Evolutionary conservation across 2,797 vertebrate species (phyloP).

Genomic region (Sorex maritimensis): DNA sequence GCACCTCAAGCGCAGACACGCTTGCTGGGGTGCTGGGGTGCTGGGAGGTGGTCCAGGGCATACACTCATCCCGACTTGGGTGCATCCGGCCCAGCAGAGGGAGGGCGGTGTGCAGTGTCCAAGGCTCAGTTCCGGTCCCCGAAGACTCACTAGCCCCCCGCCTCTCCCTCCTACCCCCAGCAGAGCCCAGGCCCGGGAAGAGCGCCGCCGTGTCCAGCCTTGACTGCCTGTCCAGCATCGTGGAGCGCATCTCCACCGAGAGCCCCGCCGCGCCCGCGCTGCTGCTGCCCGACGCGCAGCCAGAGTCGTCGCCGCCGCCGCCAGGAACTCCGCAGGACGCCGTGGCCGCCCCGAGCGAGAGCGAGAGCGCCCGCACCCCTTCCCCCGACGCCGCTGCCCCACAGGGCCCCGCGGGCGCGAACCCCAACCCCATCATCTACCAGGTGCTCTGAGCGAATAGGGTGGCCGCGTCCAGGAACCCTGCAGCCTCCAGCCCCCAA

Average conservation of each 20-base stretch:
- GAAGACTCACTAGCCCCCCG: background rate
- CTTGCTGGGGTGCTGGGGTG: background rate
- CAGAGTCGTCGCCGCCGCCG: slow-evolving; percentile 89
- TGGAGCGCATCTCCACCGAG: slow-evolving; percentile 98
- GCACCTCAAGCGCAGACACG: no score
- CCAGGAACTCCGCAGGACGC: slow-evolving; percentile 82
- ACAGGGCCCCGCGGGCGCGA: slow-evolving; percentile 88
- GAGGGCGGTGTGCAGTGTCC: background rate
- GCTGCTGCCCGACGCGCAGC: slow-evolving; percentile 89
- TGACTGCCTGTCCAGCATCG: slow-evolving; percentile 98
- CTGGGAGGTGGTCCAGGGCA: background rate
- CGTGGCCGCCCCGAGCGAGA: slow-evolving; percentile 87
- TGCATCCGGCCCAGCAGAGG: background rate
- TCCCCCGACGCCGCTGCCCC: slow-evolving; percentile 89
- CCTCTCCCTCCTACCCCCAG: background rate
- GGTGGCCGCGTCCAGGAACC: background rate
- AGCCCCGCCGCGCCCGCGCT: slow-evolving; percentile 90
- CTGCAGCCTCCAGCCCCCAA: background rate
- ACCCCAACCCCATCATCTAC: slow-evolving; percentile 94
- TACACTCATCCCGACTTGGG: background rate
- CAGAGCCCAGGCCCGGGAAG: slow-evolving; percentile 93
- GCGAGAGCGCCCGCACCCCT: slow-evolving; percentile 85
- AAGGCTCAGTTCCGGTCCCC: background rate
- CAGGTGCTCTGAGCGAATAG: slow-evolving; percentile 94
- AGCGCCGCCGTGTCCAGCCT: slow-evolving; percentile 95